A percentile compares a stretch with the other conserved stretches of the same genome.
Conservation (phyloP, 2,113 vertebrate genomes). For the Lanius collurio region DNA sequence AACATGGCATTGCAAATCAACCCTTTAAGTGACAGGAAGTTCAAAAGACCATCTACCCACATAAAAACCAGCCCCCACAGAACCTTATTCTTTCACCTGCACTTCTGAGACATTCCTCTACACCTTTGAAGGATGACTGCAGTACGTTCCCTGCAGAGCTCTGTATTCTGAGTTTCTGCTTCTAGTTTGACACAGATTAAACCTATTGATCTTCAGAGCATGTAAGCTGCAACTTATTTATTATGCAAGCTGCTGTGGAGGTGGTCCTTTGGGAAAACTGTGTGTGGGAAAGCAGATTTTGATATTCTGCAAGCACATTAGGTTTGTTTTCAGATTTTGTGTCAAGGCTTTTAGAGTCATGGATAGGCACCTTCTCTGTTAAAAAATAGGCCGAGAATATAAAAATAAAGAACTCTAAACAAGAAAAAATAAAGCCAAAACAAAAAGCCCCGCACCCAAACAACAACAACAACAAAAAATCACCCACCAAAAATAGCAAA, state of each 20-base stretch:
- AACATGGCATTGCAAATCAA: background rate
- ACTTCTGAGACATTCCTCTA: background rate
- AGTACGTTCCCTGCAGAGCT: background rate
- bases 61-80: background rate
- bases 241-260: constrained; percentile 62
- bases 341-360: constrained; percentile 12
- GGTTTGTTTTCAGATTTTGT: constrained; percentile 44
- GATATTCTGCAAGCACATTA: constrained; percentile 46
- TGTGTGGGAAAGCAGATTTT: constrained; percentile 30
- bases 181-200: constrained; percentile 44
- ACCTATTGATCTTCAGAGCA: constrained; percentile 50
- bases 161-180: background rate
- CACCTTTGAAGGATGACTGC: background rate
- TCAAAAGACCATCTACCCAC: background rate
- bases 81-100: background rate
- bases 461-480: background rate
- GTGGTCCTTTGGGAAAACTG: constrained; percentile 50
- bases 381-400: background rate
- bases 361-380: background rate
- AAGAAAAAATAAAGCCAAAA: background rate
- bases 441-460: background rate
- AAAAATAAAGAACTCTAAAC: background rate
- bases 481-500: background rate
- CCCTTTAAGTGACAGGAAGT: background rate
- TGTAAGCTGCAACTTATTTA: constrained; percentile 45